phyloP scores from a whole-genome alignment of 2,797 vertebrate genomes.

The Glossophaga mutica region DNA sequence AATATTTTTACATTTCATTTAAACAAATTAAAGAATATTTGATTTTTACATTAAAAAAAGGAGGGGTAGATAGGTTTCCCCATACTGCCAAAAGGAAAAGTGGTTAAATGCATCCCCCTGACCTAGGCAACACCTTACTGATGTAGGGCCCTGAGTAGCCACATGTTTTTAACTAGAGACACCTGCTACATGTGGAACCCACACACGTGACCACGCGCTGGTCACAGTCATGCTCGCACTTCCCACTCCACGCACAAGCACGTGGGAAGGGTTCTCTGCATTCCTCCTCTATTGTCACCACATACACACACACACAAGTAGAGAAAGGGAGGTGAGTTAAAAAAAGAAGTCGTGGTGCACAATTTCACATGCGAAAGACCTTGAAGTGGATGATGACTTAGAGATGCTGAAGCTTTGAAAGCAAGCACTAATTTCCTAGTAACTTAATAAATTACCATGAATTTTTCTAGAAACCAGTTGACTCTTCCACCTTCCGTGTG shows the following conservation, averaged over 20 bases:
- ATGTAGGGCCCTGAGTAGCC: not conserved
- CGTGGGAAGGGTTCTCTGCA: not conserved
- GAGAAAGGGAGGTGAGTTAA: not conserved
- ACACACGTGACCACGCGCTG: not conserved
- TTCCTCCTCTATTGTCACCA: not conserved
- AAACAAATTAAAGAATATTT: not conserved
- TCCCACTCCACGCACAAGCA: not conserved
- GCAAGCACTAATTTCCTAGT: not conserved
- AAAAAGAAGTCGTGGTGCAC: not conserved
- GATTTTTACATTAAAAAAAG: not conserved
- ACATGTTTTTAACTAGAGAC: not conserved
- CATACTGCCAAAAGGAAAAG: not conserved
- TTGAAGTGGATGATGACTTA: not conserved
- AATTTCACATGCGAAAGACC: not conserved
- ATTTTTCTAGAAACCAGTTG: slow-evolving; percentile 41
- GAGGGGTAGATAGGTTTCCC: not conserved
- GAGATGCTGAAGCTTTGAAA: not conserved
- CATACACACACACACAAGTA: not conserved
- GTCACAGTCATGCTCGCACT: not conserved
- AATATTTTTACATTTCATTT: not conserved
- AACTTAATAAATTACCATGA: not conserved
- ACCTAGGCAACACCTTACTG: not conserved
- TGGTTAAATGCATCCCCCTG: not conserved
- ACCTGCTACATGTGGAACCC: not conserved
- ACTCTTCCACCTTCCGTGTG: not conserved